Evolutionary conservation across 2,113 vertebrate species (phyloP).

Genomic region (Columbina picui): DNA sequence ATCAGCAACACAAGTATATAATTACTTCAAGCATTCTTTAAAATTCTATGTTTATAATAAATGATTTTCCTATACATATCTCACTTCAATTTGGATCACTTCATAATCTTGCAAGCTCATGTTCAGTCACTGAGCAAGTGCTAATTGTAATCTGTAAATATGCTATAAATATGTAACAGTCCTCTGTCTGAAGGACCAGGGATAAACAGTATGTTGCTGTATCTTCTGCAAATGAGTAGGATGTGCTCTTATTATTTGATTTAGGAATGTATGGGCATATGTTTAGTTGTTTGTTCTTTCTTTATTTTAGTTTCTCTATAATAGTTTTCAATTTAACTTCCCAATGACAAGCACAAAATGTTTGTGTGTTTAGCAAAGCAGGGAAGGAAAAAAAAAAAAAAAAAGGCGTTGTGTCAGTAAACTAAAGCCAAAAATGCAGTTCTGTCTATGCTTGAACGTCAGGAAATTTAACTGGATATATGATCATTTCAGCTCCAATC

Average conservation of each 20-base stretch:
- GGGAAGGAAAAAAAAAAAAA: too few species aligned
- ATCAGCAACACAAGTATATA: not conserved
- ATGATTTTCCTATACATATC: not conserved
- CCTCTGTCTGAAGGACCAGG: not conserved
- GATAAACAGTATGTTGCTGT: not conserved
- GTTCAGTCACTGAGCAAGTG: not conserved
- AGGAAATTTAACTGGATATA: not conserved
- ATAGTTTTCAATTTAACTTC: not conserved
- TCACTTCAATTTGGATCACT: not conserved
- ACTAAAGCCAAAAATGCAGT: not conserved
- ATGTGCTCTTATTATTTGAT: not conserved
- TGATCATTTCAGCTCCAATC: not conserved
- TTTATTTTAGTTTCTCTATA: not conserved
- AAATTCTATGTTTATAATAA: not conserved
- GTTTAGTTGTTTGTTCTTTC: not conserved
- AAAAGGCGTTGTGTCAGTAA: not conserved
- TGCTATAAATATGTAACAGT: slow-evolving; percentile 4
- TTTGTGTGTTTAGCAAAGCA: not conserved
- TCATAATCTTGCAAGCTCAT: slow-evolving; percentile 32
- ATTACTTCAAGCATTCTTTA: not conserved
- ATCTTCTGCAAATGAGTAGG: not conserved
- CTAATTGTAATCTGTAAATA: slow-evolving; percentile 21
- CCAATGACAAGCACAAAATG: not conserved
- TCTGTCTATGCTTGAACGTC: not conserved
- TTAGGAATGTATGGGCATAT: not conserved